These are phyloP conservation scores for Callitettix versicolor DNA, from an alignment of 1,140 invertebrate genomes.

Conservation along the genomic window DNA sequence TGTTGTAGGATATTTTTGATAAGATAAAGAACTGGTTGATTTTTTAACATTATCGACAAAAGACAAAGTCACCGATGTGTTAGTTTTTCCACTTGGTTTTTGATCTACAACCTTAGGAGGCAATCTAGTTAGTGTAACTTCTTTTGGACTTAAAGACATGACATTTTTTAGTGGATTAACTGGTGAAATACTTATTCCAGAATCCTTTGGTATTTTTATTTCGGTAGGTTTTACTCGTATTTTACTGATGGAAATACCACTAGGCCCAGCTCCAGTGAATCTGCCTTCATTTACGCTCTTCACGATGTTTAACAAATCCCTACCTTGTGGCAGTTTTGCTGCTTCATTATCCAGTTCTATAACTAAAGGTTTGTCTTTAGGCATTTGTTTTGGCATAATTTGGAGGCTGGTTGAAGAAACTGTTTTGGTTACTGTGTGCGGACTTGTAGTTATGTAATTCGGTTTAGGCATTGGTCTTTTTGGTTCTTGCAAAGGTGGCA, in stretches of 20 bases:
- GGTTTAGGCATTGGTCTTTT: neutral
- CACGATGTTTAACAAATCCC: neutral
- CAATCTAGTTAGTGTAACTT: slow-evolving; percentile 5
- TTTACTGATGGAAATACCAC: neutral
- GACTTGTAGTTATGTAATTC: neutral
- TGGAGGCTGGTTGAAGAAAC: no score
- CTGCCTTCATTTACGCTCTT: neutral
- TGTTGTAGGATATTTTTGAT: neutral
- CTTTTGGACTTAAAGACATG: slow-evolving; percentile 4
- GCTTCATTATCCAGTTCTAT: neutral
- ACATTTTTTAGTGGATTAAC: neutral
- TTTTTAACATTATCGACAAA: neutral
- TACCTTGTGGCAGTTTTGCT: neutral
- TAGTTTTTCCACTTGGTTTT: neutral
- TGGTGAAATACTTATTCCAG: slow-evolving; percentile 4
- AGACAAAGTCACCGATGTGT: slow-evolving; percentile 3
- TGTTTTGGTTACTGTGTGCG: neutral
- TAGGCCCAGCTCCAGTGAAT: neutral
- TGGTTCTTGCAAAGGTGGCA: neutral
- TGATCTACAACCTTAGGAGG: neutral
- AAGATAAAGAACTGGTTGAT: neutral
- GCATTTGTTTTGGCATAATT: neutral
- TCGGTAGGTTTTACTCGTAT: slow-evolving; percentile 1
- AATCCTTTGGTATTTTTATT: slow-evolving; percentile 11
- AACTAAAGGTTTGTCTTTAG: neutral